Evolutionary conservation across 2,113 vertebrate species (phyloP).

Genomic region (Melanotaenia duboulayi): DNA sequence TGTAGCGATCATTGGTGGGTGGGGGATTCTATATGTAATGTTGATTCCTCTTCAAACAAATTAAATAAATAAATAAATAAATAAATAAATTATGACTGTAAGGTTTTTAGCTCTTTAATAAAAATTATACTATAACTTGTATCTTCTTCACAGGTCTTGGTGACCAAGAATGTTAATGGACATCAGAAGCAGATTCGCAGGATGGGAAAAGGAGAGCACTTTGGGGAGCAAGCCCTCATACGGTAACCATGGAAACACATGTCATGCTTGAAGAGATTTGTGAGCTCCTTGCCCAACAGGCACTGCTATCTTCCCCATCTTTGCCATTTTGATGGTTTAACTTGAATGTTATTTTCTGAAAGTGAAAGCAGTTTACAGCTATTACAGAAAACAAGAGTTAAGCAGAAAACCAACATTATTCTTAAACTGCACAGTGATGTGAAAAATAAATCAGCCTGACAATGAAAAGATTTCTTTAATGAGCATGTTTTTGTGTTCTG

Average conservation of each 20-base stretch:
- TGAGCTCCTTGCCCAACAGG: conserved; percentile 5
- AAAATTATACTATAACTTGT: background rate
- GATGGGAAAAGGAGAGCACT: conserved; percentile 85
- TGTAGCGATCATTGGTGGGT: no score
- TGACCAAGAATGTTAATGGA: conserved; percentile 79
- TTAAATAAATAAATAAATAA: no score
- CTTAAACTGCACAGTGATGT: no score
- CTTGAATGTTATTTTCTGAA: background rate
- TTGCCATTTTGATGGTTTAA: conserved; percentile 9
- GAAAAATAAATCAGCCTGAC: no score
- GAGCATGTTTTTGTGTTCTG: no score
- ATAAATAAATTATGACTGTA: no score
- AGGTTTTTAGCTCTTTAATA: background rate
- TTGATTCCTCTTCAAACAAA: no score
- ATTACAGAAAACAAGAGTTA: background rate
- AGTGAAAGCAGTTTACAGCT: background rate
- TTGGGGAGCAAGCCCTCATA: conserved; percentile 87
- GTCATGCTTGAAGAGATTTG: conserved; percentile 24
- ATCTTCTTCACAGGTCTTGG: conserved; percentile 77
- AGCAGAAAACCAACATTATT: no score
- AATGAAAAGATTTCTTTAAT: no score
- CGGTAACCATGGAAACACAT: conserved; percentile 76
- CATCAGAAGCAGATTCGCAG: conserved; percentile 81
- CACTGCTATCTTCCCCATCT: conserved; percentile 1
- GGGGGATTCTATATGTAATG: no score